Conservation (phyloP, 2,888 invertebrate genomes). For the Cephus spinipes region DNA sequence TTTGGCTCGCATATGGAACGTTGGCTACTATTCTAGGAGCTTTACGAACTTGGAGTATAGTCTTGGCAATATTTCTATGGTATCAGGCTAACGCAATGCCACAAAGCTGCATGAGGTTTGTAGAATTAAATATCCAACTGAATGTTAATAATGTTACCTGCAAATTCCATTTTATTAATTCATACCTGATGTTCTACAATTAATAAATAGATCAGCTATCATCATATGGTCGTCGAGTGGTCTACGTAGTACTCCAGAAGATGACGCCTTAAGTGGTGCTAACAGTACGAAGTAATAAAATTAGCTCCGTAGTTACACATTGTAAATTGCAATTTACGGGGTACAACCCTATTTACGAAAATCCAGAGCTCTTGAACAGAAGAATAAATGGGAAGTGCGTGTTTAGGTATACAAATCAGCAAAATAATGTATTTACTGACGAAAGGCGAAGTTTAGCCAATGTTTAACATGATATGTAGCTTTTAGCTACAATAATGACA, state of each 20-base stretch:
- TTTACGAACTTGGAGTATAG: slow-evolving; percentile 82
- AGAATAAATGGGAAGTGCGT: background rate
- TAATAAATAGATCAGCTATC: background rate
- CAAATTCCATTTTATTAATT: background rate
- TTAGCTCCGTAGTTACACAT: background rate
- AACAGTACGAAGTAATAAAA: background rate
- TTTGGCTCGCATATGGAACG: slow-evolving; percentile 85
- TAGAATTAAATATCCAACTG: background rate
- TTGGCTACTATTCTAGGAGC: slow-evolving; percentile 83
- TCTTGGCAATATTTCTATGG: slow-evolving; percentile 77
- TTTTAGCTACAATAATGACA: background rate
- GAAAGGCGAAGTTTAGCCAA: background rate
- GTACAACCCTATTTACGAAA: background rate
- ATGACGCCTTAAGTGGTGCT: background rate
- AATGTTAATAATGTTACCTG: background rate
- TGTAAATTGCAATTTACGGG: background rate
- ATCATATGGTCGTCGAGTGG: background rate
- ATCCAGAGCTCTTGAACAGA: background rate
- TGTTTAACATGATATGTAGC: background rate
- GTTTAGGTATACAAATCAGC: background rate
- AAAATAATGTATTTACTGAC: background rate
- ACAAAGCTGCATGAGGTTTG: slow-evolving; percentile 73
- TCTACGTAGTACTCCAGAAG: background rate
- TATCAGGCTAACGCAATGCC: slow-evolving; percentile 74
- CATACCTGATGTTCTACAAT: background rate